Conservation (phyloP, 2,797 vertebrate species). For the Cottoperca gobio region DNA sequence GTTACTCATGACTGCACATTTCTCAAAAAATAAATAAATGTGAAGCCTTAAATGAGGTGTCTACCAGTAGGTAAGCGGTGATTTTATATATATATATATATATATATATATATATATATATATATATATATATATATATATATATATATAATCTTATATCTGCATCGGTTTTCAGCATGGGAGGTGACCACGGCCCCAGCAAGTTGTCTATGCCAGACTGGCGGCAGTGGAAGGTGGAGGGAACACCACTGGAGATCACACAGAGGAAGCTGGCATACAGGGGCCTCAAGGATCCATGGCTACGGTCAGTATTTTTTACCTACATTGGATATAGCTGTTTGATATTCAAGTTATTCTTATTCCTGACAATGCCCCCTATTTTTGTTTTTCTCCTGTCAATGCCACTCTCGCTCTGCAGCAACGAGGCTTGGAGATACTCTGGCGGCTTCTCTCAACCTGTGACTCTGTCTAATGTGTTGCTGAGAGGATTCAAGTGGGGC, state of each 20-base stretch:
- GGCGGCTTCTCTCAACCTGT: constrained; percentile 87
- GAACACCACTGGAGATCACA: constrained; percentile 90
- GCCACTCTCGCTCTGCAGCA: constrained; percentile 82
- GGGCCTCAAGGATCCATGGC: constrained; percentile 93
- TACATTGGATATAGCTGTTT: too few species aligned
- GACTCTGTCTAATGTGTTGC: constrained; percentile 83
- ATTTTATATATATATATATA: too few species aligned
- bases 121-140: too few species aligned
- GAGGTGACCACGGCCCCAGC: constrained; percentile 85
- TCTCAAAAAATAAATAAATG: neutral
- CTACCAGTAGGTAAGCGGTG: too few species aligned
- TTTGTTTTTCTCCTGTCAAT: neutral
- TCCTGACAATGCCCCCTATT: neutral
- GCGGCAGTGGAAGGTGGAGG: constrained; percentile 90
- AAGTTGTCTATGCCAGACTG: constrained; percentile 91
- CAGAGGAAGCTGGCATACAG: constrained; percentile 86
- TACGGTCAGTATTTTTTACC: constrained; percentile 83
- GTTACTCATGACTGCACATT: neutral
- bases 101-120: too few species aligned
- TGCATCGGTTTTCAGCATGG: constrained; percentile 69
- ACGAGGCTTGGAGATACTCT: constrained; percentile 93
- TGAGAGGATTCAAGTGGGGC: constrained; percentile 93
- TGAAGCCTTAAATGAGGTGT: neutral
- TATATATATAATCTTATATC: neutral
- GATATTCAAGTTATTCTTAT: neutral